Evolutionary conservation across 1,140 invertebrate genomes (phyloP).

Genomic region (Macrobrachium rosenbergii): DNA sequence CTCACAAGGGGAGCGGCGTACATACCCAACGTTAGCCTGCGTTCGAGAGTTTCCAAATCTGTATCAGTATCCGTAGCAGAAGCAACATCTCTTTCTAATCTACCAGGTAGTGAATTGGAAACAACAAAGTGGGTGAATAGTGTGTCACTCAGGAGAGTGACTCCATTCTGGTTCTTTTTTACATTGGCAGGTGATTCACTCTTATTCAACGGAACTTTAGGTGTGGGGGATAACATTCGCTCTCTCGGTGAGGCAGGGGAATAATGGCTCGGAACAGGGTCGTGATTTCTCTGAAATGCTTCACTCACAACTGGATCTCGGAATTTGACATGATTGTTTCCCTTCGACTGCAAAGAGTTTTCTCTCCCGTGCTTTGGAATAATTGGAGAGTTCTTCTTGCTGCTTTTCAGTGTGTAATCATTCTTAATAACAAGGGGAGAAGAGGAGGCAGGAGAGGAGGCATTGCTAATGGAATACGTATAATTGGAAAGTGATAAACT

Average conservation of each 20-base stretch:
- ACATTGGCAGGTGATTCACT: background rate
- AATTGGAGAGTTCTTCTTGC: conserved; percentile 1
- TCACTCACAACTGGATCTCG: conserved; percentile 46
- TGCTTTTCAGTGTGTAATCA: background rate
- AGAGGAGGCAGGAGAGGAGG: too few species aligned
- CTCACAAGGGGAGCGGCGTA: conserved; percentile 64
- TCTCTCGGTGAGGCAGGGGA: conserved; percentile 52
- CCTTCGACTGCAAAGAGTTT: background rate
- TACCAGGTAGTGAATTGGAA: background rate
- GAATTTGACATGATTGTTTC: conserved; percentile 50
- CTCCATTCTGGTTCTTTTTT: conserved; percentile 26
- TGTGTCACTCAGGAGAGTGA: conserved; percentile 56
- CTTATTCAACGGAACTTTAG: background rate
- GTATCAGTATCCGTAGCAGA: conserved; percentile 62
- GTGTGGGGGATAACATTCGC: conserved; percentile 22
- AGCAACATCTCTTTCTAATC: background rate
- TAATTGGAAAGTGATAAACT: too few species aligned
- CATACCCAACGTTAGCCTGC: conserved; percentile 51
- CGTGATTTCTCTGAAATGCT: conserved; percentile 19
- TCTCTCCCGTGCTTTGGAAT: background rate
- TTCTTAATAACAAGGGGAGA: too few species aligned
- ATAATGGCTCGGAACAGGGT: conserved; percentile 6
- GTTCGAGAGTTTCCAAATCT: conserved; percentile 61
- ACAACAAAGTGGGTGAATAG: conserved; percentile 63
- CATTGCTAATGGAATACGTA: too few species aligned